Evolutionary conservation across 1,140 invertebrate genomes (phyloP).

Genomic region (Littorina saxatilis): DNA sequence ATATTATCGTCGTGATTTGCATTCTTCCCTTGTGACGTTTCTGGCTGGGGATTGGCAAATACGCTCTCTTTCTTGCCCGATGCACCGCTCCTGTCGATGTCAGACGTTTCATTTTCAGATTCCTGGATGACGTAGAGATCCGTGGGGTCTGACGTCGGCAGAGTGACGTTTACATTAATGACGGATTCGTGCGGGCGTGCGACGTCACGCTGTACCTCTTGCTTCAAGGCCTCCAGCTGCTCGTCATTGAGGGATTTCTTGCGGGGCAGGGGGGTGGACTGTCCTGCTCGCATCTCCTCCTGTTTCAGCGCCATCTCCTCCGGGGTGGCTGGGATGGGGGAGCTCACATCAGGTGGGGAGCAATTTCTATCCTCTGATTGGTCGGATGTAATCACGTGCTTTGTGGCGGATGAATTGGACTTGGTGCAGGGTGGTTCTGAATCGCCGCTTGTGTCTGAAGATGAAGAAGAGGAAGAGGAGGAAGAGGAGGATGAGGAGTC

Average conservation of each 20-base stretch:
- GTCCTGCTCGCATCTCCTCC: slow-evolving; percentile 4
- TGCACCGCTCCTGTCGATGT: neutral
- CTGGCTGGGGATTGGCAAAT: too few relatives aligned
- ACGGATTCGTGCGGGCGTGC: neutral
- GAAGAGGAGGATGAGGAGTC: neutral
- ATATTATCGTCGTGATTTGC: too few relatives aligned
- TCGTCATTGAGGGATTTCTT: neutral
- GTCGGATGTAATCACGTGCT: neutral
- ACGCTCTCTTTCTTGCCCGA: too few relatives aligned
- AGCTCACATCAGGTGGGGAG: neutral
- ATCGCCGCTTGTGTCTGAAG: too few relatives aligned
- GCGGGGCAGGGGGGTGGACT: slow-evolving; percentile 8
- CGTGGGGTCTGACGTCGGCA: neutral
- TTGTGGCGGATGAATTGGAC: too few relatives aligned
- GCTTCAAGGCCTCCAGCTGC: slow-evolving; percentile 2
- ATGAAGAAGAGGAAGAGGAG: too few relatives aligned
- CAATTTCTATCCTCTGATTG: neutral
- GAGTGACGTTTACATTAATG: neutral
- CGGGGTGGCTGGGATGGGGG: neutral
- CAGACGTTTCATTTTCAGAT: slow-evolving; percentile 18
- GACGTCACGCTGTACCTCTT: slow-evolving; percentile 12
- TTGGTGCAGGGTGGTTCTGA: too few relatives aligned
- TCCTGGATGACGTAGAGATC: slow-evolving; percentile 17
- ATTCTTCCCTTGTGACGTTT: too few relatives aligned
- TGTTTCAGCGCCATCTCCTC: slow-evolving; percentile 24